Evolutionary conservation across 2,888 invertebrate species (phyloP), one percentile per base, ranked within the genome.

Genomic region (Eugnorisma glareosa): DNA sequence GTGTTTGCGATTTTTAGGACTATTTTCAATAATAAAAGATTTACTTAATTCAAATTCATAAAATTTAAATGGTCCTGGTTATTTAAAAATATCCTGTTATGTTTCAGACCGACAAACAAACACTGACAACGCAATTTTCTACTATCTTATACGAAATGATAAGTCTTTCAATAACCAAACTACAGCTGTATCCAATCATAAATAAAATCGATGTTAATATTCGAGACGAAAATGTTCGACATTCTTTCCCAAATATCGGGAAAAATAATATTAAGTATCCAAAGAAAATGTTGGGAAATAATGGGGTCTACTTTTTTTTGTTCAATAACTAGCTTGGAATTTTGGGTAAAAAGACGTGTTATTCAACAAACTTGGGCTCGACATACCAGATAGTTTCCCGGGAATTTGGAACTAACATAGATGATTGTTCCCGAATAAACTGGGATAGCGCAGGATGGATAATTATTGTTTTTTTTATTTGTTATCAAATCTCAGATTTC

Each of bases 171-270:
- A 73, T 67, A 59, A 67, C n/a, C 15, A 67, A 79, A 21, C 35
- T 37, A 54, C 51, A 67, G 80, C 80, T 67, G 51, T 73, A 73
- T 61, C 80, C 59, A 66, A 75, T 59, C 43, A 81, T 37, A 76
- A 79, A 79, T 63, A 68, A 81, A 70, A 69, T 71, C 43, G 40
- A 74, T 70, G 71, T 79, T 68, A 75, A 75, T 70, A 80, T 63
- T 35, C 5, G 7, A 71, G 67, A 72, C 64, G 72, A 40, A 75
- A 66, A 59, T 67, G 28, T 69, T 57, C 43, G 24, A 83, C 61
- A 70, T 80, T 79, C 51, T 63, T 63, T 37, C 28, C 28, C 28
- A 64, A 82, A 74, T 82, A 71, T 71, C 51, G 31, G 37, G 15
- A 28, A 57, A 83, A 70, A 63, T 78, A 63, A 69, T 75, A 72